Conservation (phyloP, 2,888 invertebrate species). For the Atrina japonica region DNA sequence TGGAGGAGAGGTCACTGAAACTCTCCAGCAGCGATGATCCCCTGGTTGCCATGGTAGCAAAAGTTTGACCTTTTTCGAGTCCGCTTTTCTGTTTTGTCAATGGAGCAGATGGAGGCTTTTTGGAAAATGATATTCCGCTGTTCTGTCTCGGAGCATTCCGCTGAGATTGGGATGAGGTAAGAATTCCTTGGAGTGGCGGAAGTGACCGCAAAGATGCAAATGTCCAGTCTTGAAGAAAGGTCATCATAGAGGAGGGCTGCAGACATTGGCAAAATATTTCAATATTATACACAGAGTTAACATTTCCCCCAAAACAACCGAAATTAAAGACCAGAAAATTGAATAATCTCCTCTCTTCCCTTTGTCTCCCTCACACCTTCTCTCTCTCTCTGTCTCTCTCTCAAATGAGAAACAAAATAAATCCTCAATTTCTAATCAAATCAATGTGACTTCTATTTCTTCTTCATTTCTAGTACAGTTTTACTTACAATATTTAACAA, state of each 20-base stretch:
- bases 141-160: constrained; percentile 13
- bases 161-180: constrained; percentile 41
- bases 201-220: constrained; percentile 25
- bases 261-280: neutral
- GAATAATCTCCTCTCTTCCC: too few relatives aligned
- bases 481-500: too few relatives aligned
- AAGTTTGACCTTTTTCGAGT: constrained; percentile 23
- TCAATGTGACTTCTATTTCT: too few relatives aligned
- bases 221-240: constrained; percentile 31
- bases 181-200: constrained; percentile 27
- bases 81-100: constrained; percentile 5
- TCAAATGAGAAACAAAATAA: too few relatives aligned
- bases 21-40: constrained; percentile 24
- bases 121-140: constrained; percentile 4
- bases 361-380: too few relatives aligned
- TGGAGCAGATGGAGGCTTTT: constrained; percentile 30
- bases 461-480: too few relatives aligned
- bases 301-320: too few relatives aligned
- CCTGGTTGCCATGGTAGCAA: constrained; percentile 40
- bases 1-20: constrained; percentile 9
- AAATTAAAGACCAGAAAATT: too few relatives aligned
- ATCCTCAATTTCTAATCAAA: too few relatives aligned
- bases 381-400: too few relatives aligned
- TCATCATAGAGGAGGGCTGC: constrained; percentile 25
- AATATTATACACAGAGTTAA: neutral